Evolutionary conservation across 2,888 invertebrate species (phyloP).

Genomic region (Podabrus alpinus): DNA sequence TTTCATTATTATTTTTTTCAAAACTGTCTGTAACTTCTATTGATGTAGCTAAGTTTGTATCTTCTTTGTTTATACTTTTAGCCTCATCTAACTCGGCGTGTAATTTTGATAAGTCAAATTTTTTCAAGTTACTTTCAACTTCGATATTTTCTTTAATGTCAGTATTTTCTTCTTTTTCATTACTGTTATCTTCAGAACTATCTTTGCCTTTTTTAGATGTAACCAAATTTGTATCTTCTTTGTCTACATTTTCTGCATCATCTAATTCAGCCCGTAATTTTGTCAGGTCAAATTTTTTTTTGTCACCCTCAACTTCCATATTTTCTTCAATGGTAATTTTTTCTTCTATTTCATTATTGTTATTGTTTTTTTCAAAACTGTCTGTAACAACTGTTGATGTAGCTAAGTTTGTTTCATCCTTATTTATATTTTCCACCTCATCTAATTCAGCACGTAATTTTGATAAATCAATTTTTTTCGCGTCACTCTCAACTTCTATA

Average conservation of each 20-base stretch:
- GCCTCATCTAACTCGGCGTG: not conserved
- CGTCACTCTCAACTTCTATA: not conserved
- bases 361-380: not conserved
- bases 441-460: not conserved
- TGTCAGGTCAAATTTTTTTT: not conserved
- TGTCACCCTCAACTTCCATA: not conserved
- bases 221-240: not conserved
- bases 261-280: not conserved
- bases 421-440: not conserved
- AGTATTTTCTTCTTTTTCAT: not conserved
- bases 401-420: not conserved
- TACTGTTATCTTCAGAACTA: not conserved
- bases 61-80: not conserved
- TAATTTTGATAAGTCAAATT: not conserved
- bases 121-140: not conserved
- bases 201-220: not conserved
- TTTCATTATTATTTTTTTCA: not conserved
- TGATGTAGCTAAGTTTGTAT: not conserved
- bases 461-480: not conserved
- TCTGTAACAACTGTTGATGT: not conserved
- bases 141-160: not conserved
- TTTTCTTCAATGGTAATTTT: not conserved
- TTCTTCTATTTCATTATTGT: not conserved
- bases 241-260: not conserved
- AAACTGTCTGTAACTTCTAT: not conserved